These are phyloP conservation scores for Lemur catta DNA, from an alignment of 2,797 vertebrate genomes.

Conservation along the genomic window DNA sequence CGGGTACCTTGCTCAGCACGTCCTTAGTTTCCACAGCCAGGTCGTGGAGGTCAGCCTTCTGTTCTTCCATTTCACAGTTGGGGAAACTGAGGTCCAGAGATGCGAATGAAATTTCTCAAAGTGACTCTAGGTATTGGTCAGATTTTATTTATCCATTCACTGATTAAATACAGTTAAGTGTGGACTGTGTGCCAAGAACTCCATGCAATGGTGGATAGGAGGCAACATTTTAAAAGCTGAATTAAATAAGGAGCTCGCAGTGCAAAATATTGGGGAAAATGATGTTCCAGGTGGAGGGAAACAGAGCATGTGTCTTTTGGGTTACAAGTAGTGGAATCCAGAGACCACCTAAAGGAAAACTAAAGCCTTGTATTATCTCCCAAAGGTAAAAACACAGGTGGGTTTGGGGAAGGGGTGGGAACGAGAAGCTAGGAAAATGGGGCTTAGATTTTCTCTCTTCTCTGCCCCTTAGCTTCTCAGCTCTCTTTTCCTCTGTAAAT, in stretches of 20 bases:
- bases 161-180: not conserved
- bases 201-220: not conserved
- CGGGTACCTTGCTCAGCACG: fast-evolving
- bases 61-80: not conserved
- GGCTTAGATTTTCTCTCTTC: not conserved
- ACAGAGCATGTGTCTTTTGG: not conserved
- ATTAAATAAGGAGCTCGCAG: not conserved
- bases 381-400: not conserved
- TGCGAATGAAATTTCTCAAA: not conserved
- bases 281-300: not conserved
- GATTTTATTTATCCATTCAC: not conserved
- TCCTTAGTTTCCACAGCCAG: no score
- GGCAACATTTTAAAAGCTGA: not conserved
- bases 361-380: fast-evolving
- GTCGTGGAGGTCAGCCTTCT: not conserved
- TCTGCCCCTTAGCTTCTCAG: not conserved
- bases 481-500: no score
- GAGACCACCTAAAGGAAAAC: not conserved
- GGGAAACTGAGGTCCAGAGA: not conserved
- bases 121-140: not conserved
- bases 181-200: not conserved
- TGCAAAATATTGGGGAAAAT: not conserved
- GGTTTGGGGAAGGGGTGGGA: not conserved
- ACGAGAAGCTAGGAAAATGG: no score
- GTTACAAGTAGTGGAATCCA: not conserved